A percentile compares a stretch with the other conserved stretches of the same genome.
Evolutionary conservation across 2,113 vertebrate species (phyloP).

Genomic region (Pangasianodon hypophthalmus): DNA sequence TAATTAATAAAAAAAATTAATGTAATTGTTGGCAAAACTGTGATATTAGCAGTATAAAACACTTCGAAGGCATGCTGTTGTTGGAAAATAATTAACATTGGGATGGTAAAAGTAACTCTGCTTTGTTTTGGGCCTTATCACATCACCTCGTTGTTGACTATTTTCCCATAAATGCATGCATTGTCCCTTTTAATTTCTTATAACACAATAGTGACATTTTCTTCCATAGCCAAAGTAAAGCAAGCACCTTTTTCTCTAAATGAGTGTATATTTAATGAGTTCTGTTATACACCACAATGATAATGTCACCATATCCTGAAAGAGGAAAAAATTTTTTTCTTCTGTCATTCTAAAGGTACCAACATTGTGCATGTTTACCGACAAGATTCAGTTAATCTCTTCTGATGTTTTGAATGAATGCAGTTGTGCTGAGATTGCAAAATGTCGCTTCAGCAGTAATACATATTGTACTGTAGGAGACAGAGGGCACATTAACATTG

Average conservation of each 20-base stretch:
- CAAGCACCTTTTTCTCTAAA: neutral
- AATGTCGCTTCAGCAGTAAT: slow-evolving; percentile 13
- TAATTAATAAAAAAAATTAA: neutral
- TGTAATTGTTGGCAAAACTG: neutral
- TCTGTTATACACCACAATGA: neutral
- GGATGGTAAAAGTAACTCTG: neutral
- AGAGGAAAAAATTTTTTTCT: neutral
- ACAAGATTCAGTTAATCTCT: slow-evolving; percentile 6
- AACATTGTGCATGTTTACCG: neutral
- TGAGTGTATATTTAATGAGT: neutral
- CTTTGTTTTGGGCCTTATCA: neutral
- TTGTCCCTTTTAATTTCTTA: neutral
- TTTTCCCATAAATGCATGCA: neutral
- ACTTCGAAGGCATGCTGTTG: neutral
- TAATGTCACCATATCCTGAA: neutral
- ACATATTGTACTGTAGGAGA: neutral
- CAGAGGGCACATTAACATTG: slow-evolving; percentile 29
- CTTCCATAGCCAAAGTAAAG: neutral
- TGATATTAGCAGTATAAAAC: neutral
- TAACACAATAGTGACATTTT: neutral
- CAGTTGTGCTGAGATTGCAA: neutral
- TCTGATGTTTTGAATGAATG: neutral
- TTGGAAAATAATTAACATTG: neutral
- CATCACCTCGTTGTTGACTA: neutral
- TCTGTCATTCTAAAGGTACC: neutral